These are phyloP conservation scores for Saccopteryx bilineata DNA, from an alignment of 2,113 vertebrate species.

Conservation along the genomic window DNA sequence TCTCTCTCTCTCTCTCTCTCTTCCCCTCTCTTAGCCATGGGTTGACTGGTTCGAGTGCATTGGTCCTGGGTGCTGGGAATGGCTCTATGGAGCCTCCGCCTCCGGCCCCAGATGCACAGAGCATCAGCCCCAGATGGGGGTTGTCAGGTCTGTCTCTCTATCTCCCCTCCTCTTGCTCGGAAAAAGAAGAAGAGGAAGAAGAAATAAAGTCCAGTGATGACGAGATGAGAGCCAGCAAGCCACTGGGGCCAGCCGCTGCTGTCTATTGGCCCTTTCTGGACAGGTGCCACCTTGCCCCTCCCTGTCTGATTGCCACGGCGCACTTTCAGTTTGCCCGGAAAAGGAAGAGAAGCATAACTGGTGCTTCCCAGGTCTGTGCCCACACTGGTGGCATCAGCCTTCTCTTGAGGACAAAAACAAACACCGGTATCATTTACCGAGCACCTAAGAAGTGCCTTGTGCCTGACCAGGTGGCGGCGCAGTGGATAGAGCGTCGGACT, in stretches of 20 bases:
- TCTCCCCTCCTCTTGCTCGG: no score
- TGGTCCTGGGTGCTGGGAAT: no score
- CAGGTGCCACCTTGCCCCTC: background rate
- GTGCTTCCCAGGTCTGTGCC: background rate
- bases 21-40: no score
- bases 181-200: no score
- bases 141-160: no score
- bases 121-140: no score
- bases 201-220: background rate
- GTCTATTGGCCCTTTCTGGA: background rate
- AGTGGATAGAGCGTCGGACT: no score
- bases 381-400: background rate
- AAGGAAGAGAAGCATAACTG: background rate
- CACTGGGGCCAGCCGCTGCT: background rate
- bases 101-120: no score
- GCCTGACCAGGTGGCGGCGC: no score
- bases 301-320: background rate
- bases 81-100: no score
- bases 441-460: background rate
- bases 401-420: background rate
- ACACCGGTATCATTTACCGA: background rate
- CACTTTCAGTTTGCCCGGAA: background rate
- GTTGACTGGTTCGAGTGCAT: no score
- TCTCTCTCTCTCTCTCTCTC: no score
- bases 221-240: background rate